Conservation (phyloP, 2,888 invertebrate species). For the Spicauda simplicius region DNA sequence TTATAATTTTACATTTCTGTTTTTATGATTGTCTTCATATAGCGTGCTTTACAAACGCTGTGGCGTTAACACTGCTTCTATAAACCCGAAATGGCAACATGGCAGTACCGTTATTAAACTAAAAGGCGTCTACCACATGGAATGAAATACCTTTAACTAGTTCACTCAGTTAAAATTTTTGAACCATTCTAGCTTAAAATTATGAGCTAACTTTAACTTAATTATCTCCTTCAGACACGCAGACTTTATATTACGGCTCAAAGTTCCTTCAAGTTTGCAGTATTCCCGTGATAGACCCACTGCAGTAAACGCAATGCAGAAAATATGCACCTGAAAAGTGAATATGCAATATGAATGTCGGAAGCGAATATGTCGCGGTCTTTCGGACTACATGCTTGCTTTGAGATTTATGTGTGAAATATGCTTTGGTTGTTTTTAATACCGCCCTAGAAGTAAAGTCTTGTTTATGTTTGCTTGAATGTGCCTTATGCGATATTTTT, state of each 20-base stretch:
- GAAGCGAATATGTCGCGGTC: constrained; percentile 18
- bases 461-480: background rate
- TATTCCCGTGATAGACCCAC: constrained; percentile 30
- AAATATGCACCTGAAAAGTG: constrained; percentile 36
- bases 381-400: background rate
- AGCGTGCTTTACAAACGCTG: too few relatives aligned
- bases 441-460: background rate
- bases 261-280: constrained; percentile 18
- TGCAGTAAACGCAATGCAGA: constrained; percentile 36
- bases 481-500: too few relatives aligned
- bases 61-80: too few relatives aligned
- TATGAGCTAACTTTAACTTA: constrained; percentile 14
- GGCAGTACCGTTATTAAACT: too few relatives aligned
- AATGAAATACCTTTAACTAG: background rate
- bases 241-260: constrained; percentile 10
- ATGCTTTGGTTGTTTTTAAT: background rate
- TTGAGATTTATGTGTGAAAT: background rate
- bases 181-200: background rate
- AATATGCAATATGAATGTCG: constrained; percentile 34
- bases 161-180: constrained; percentile 3
- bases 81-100: too few relatives aligned
- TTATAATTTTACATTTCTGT: too few relatives aligned
- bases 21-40: too few relatives aligned
- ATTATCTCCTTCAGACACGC: constrained; percentile 30
- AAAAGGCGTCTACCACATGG: too few relatives aligned